Conservation (phyloP, 2,888 invertebrate species). For the Mythimna lalbum region DNA sequence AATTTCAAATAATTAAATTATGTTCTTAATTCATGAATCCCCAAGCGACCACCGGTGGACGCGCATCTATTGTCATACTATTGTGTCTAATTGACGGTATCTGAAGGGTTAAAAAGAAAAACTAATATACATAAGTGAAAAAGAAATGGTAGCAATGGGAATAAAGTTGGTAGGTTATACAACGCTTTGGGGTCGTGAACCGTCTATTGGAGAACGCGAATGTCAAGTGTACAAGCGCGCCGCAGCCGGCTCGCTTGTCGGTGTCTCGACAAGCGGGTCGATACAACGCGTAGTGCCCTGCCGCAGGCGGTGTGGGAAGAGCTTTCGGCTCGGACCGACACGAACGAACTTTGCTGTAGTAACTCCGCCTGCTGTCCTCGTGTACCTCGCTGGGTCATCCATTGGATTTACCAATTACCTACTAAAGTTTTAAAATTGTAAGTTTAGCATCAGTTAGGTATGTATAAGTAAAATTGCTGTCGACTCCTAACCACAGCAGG, state of each 20-base stretch:
- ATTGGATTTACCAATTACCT: constrained; percentile 12
- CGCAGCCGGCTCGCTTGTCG: constrained; percentile 56
- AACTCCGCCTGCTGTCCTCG: background rate
- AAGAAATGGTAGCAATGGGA: constrained; percentile 2
- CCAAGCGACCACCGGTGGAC: too few species aligned
- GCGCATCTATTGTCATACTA: too few species aligned
- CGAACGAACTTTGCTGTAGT: constrained; percentile 4
- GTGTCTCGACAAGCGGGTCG: constrained; percentile 70
- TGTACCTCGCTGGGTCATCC: background rate
- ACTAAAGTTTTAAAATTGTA: background rate
- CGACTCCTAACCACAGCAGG: too few species aligned
- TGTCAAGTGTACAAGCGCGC: constrained; percentile 83
- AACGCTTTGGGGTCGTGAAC: constrained; percentile 68
- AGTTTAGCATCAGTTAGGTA: background rate
- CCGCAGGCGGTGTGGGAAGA: constrained; percentile 23
- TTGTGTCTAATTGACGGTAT: too few species aligned
- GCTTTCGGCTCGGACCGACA: constrained; percentile 23
- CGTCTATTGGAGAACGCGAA: constrained; percentile 72
- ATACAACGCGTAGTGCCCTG: constrained; percentile 61
- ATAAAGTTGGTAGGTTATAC: background rate
- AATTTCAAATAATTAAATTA: background rate
- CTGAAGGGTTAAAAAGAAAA: too few species aligned
- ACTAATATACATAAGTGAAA: background rate
- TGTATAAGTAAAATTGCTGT: background rate
- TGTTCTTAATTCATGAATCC: too few species aligned